Evolutionary conservation across 92 coral and sea anemone species (phyloP).

Genomic region (Palythoa grandiflora): DNA sequence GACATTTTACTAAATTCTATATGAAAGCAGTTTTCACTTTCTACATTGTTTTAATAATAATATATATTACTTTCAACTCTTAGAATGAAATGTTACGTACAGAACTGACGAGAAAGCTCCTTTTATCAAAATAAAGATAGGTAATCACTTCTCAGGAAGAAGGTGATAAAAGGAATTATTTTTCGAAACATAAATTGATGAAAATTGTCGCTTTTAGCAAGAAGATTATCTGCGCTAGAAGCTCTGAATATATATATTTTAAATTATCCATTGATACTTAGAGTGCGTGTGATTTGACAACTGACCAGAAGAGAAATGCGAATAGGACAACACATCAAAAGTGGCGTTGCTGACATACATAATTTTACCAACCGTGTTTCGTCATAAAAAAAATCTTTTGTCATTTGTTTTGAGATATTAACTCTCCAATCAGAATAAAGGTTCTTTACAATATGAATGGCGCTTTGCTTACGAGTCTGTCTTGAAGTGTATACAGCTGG

Average conservation of each 20-base stretch:
- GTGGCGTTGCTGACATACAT: constrained; percentile 35
- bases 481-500: constrained; percentile 40
- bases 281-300: constrained; percentile 3
- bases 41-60: constrained; percentile 8
- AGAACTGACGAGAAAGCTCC: not conserved
- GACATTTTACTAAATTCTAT: not conserved
- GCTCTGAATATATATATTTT: constrained; percentile 20
- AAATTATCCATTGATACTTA: not conserved
- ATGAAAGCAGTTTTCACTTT: not conserved
- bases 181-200: not conserved
- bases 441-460: constrained; percentile 35
- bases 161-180: constrained; percentile 16
- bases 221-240: not conserved
- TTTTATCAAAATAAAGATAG: constrained; percentile 4
- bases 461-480: constrained; percentile 41
- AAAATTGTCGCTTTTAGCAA: constrained; percentile 14
- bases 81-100: constrained; percentile 22
- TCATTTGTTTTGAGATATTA: constrained; percentile 45
- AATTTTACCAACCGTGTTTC: constrained; percentile 49
- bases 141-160: not conserved
- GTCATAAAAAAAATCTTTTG: constrained; percentile 46
- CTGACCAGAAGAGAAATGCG: not conserved
- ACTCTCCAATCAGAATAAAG: constrained; percentile 52
- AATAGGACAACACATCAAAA: not conserved
- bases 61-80: constrained; percentile 16